These are phyloP conservation scores for Arbacia lixula DNA, from an alignment of 53 echinoderm and acorn worm genomes.

Conservation along the genomic window DNA sequence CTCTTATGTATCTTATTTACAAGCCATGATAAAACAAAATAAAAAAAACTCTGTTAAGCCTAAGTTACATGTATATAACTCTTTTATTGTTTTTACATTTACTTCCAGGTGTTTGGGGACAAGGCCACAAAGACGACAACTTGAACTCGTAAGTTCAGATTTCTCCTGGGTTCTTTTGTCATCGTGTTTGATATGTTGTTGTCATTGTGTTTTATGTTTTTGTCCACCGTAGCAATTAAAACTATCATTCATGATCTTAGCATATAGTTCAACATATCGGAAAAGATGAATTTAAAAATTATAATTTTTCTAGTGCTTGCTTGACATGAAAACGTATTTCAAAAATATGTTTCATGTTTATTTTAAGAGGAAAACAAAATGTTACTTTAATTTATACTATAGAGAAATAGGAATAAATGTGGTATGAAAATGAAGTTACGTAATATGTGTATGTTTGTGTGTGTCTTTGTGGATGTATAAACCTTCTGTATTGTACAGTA, in stretches of 20 bases:
- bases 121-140: slow-evolving; percentile 12
- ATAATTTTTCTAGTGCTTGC: too few relatives aligned
- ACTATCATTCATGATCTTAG: not conserved
- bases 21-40: not conserved
- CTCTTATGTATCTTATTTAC: too few relatives aligned
- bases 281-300: not conserved
- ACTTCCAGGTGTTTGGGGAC: slow-evolving; percentile 45
- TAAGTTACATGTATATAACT: not conserved
- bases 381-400: too few relatives aligned
- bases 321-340: too few relatives aligned
- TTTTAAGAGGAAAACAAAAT: too few relatives aligned
- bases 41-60: not conserved
- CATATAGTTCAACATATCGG: not conserved
- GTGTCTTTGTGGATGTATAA: too few relatives aligned
- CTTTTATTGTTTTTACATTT: not conserved
- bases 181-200: not conserved
- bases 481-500: too few relatives aligned
- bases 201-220: not conserved
- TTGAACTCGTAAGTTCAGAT: slow-evolving; percentile 33
- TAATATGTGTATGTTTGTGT: too few relatives aligned
- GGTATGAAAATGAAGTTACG: too few relatives aligned
- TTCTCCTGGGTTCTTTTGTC: not conserved
- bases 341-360: too few relatives aligned
- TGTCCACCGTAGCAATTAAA: not conserved
- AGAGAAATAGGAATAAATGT: too few relatives aligned